Percentiles rank a stretch among this genome's conserved stretches.
These are phyloP conservation scores for Samia ricini DNA, from an alignment of 1,140 invertebrate species.

Conservation along the genomic window DNA sequence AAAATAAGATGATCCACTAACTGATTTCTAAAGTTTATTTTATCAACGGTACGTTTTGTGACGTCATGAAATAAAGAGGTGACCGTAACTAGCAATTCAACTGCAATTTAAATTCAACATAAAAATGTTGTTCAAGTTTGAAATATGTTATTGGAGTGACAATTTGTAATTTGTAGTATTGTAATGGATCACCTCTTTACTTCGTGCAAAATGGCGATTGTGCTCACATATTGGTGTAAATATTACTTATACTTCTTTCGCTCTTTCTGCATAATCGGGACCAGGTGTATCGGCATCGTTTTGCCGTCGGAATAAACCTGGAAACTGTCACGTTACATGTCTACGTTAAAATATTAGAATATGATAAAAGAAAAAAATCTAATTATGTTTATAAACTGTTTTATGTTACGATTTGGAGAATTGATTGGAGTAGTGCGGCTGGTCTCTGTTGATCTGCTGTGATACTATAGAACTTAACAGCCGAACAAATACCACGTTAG, in stretches of 20 bases:
- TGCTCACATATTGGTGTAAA: slow-evolving; percentile 5
- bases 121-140: neutral
- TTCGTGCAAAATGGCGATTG: neutral
- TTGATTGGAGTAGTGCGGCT: slow-evolving; percentile 15
- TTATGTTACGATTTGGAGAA: neutral
- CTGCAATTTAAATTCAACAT: neutral
- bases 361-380: neutral
- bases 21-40: slow-evolving; percentile 6
- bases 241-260: slow-evolving; percentile 10
- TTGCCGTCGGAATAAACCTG: neutral
- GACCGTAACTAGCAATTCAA: neutral
- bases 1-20: slow-evolving; percentile 36
- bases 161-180: neutral
- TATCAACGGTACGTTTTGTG: neutral
- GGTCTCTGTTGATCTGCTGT: slow-evolving; percentile 63
- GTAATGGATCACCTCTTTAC: slow-evolving; percentile 1
- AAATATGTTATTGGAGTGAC: neutral
- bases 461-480: slow-evolving; percentile 69
- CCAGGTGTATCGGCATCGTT: neutral
- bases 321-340: neutral
- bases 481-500: slow-evolving; percentile 68
- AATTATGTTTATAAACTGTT: neutral
- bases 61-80: slow-evolving; percentile 3
- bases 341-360: neutral
- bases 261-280: slow-evolving; percentile 21